A percentile compares a stretch with the other conserved stretches of the same genome.
These are phyloP conservation scores for Hetaerina titia DNA, from an alignment of 2,888 invertebrate genomes.

Conservation along the genomic window DNA sequence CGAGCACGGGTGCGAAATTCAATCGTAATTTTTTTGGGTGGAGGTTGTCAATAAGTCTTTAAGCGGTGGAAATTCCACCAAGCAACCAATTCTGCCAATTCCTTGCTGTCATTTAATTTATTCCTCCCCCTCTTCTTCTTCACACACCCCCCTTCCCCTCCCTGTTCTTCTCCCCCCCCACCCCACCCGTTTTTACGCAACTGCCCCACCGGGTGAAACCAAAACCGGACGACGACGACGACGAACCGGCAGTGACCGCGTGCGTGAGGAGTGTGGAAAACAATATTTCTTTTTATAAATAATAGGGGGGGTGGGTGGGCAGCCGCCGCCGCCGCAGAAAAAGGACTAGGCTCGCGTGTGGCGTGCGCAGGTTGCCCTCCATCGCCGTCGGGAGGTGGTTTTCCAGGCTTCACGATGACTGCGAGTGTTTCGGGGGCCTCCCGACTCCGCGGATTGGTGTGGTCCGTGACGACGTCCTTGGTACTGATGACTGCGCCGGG, in stretches of 20 bases:
- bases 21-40: too few relatives aligned
- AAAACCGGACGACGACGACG: neutral
- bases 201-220: too few relatives aligned
- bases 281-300: too few relatives aligned
- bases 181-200: neutral
- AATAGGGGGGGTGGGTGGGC: too few relatives aligned
- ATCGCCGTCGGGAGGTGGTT: neutral
- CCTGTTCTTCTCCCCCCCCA: neutral
- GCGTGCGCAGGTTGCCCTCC: neutral
- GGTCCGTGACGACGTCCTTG: conserved; percentile 9
- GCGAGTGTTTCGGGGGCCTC: neutral
- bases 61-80: too few relatives aligned
- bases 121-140: neutral
- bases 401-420: neutral
- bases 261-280: neutral
- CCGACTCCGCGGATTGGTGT: neutral
- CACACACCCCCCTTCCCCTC: neutral
- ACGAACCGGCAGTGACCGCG: neutral
- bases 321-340: neutral
- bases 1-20: too few relatives aligned
- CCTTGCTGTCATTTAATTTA: neutral
- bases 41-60: too few relatives aligned
- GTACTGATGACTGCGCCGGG: conserved; percentile 25
- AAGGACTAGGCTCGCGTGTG: neutral
- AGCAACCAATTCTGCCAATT: neutral